Evolutionary conservation across 2,888 invertebrate species (phyloP), one percentile per base, ranked within the genome.

Genomic region (Esperia sulphurella): DNA sequence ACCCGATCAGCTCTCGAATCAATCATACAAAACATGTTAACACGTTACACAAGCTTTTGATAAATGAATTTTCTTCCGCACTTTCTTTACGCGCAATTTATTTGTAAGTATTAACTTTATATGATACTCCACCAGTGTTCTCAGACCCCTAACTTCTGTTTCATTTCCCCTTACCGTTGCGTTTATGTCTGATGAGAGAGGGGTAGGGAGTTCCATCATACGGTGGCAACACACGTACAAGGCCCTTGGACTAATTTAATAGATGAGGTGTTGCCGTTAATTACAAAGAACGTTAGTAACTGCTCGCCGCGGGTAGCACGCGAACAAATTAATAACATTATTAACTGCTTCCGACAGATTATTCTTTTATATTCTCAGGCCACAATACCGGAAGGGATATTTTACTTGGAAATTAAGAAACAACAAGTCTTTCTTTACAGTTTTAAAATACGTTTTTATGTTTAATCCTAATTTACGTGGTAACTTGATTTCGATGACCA

Each of bases 231-330:
- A 71, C 79, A 79, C 76, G 78, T 80, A 75, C 77, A 75, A 21
- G 71, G 81, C 80, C 79, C 81, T 83, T 79, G 68, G 75, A 78
- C 83, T 89, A 88, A 89, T 88, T 87, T 84, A 86, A 88, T 89
- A 88, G 80, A 88, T 85, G 87, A 88, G 88, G 88, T 89, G 89
- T 85, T 86, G 77, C 69, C 83, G 81, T 86, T 87, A 88, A 88
- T 89, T 85, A 88, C 86, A 85, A 88, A 85, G 86, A 85, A 87
- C 80, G 88, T 88, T 88, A 80, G 59, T 71, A 70, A 75, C 84
- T 83, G 75, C 71, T 71, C 74, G 74, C 79, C 73, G 78, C 75
- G 79, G 76, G 79, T 75, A 72, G 76, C 76, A 72, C 63, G 70
- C 61, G 65, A 85, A 81, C 84, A 83, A 84, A 88, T 87, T 87